Evolutionary conservation across 2,113 vertebrate species (phyloP).

Genomic region (Pyrgilauda ruficollis): DNA sequence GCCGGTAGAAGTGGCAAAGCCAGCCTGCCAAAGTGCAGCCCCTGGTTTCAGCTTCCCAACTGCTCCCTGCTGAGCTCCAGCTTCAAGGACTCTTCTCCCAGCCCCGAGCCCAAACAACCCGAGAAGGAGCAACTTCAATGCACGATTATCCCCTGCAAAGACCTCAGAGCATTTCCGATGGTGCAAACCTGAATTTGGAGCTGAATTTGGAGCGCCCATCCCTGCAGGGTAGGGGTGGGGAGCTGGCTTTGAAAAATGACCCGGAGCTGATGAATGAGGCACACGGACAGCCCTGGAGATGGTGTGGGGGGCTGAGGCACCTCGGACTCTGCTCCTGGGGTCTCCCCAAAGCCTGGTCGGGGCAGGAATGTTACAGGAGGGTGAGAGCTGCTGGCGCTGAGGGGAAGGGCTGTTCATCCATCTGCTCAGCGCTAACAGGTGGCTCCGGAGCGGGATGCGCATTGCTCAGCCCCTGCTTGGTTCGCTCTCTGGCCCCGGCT

Average conservation of each 20-base stretch:
- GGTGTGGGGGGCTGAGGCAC: neutral
- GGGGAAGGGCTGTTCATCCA: neutral
- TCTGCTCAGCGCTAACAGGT: slow-evolving; percentile 33
- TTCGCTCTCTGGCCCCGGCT: neutral
- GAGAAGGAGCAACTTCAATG: fast-evolving
- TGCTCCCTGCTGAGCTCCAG: neutral
- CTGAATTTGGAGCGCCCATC: neutral
- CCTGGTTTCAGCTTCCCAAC: neutral
- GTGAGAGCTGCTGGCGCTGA: neutral
- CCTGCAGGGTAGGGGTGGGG: fast-evolving
- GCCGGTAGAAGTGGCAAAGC: neutral
- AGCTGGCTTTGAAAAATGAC: neutral
- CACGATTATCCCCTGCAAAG: neutral
- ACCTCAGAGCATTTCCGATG: fast-evolving
- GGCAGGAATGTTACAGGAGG: fast-evolving
- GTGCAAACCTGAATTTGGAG: fast-evolving
- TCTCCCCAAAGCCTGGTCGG: neutral
- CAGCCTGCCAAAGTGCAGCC: neutral
- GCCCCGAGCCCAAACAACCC: neutral
- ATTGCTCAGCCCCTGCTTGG: neutral
- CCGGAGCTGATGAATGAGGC: fast-evolving
- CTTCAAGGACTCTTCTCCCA: neutral
- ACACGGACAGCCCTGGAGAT: neutral
- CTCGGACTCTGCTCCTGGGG: neutral
- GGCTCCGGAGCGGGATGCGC: neutral